Conservation (phyloP, 2,888 invertebrate species). For the Hylaea fasciaria region DNA sequence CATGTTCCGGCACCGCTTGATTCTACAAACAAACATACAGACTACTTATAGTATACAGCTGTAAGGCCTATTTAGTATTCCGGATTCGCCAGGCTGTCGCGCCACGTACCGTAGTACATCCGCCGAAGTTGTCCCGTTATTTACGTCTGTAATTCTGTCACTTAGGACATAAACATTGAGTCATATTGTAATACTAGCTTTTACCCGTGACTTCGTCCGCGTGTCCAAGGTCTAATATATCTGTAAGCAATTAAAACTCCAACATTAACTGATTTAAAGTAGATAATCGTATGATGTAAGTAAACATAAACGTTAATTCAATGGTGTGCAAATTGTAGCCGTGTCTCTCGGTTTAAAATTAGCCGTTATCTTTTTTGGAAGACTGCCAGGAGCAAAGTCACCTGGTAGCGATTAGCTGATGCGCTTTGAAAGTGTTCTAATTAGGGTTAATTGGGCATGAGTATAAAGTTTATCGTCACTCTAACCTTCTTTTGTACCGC, state of each 20-base stretch:
- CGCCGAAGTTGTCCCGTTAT: conserved; percentile 6
- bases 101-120: neutral
- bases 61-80: conserved; percentile 2
- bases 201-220: too few species aligned
- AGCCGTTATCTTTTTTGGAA: conserved; percentile 9
- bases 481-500: too few species aligned
- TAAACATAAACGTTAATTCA: too few species aligned
- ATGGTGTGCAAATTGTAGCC: neutral
- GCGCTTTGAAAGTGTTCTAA: too few species aligned
- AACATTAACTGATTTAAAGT: too few species aligned
- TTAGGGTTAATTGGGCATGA: too few species aligned
- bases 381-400: conserved; percentile 12
- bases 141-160: neutral
- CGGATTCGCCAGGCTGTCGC: neutral
- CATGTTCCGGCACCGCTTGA: too few species aligned
- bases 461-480: too few species aligned
- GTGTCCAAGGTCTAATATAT: too few species aligned
- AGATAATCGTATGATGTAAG: too few species aligned
- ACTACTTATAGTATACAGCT: neutral
- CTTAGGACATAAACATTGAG: neutral
- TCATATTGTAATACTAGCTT: neutral
- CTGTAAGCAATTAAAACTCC: too few species aligned
- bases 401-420: too few species aligned
- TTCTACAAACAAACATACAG: neutral
- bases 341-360: conserved; percentile 12